Evolutionary conservation across 2,113 vertebrate genomes (phyloP).

Genomic region (Gila orcuttii): DNA sequence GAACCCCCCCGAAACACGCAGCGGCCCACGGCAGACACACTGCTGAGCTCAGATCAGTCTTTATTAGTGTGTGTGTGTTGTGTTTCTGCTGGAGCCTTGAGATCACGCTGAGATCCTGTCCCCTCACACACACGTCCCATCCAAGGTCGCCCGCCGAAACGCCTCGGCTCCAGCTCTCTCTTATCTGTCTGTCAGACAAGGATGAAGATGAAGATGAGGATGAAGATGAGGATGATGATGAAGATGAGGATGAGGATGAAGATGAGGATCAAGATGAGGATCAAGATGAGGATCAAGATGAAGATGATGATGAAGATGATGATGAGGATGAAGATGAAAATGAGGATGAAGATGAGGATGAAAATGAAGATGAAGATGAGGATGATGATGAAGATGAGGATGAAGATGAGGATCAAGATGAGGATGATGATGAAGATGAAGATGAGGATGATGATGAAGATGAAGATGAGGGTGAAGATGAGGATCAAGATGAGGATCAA

Average conservation of each 20-base stretch:
- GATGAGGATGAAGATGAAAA: too few relatives aligned
- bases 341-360: too few relatives aligned
- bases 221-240: slow-evolving; percentile 17
- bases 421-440: slow-evolving; percentile 33
- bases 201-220: slow-evolving; percentile 54
- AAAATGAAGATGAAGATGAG: too few relatives aligned
- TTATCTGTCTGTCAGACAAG: slow-evolving; percentile 59
- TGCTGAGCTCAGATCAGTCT: slow-evolving; percentile 68
- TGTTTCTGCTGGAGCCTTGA: slow-evolving; percentile 68
- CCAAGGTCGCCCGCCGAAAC: slow-evolving; percentile 55
- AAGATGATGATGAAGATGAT: too few relatives aligned
- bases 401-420: slow-evolving; percentile 50
- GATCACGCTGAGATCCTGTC: slow-evolving; percentile 59
- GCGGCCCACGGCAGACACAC: slow-evolving; percentile 40
- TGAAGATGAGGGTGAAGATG: slow-evolving; percentile 54
- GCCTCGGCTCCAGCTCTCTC: slow-evolving; percentile 11
- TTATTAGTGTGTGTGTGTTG: slow-evolving; percentile 68
- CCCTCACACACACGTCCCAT: neutral
- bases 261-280: too few relatives aligned
- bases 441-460: slow-evolving; percentile 52
- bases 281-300: too few relatives aligned
- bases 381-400: slow-evolving; percentile 1
- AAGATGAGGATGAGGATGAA: too few relatives aligned
- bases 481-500: slow-evolving; percentile 30
- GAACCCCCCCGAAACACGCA: neutral